These are phyloP conservation scores for Ancistrus triradiatus DNA, from an alignment of 2,113 vertebrate species.

Conservation along the genomic window DNA sequence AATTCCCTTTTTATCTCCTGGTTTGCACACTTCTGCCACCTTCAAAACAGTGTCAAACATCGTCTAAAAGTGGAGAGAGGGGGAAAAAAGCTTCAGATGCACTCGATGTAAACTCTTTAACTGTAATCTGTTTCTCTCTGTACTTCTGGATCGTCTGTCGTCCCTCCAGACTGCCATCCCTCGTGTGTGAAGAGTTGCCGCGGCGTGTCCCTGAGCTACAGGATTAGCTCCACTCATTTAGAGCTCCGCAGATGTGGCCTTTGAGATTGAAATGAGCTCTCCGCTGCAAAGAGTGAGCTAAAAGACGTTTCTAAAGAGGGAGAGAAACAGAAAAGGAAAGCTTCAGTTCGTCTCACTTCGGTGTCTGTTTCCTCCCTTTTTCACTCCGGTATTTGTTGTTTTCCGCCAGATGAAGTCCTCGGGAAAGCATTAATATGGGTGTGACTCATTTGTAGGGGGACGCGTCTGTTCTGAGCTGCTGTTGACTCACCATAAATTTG, in stretches of 20 bases:
- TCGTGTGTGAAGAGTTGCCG: slow-evolving; percentile 23
- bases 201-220: slow-evolving; percentile 49
- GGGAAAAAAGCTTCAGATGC: slow-evolving; percentile 21
- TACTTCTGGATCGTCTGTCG: slow-evolving; percentile 16
- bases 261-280: slow-evolving; percentile 76
- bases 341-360: background rate
- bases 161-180: slow-evolving; percentile 28
- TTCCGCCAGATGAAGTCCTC: background rate
- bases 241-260: slow-evolving; percentile 72
- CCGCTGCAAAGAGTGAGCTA: slow-evolving; percentile 62
- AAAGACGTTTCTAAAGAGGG: slow-evolving; percentile 56
- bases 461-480: too few relatives aligned
- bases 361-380: slow-evolving; percentile 7
- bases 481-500: background rate
- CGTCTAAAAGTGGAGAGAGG: background rate
- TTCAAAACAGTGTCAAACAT: background rate
- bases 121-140: slow-evolving; percentile 31
- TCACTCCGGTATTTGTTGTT: background rate
- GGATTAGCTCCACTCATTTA: slow-evolving; percentile 72
- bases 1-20: background rate
- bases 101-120: slow-evolving; percentile 26
- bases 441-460: slow-evolving; percentile 1
- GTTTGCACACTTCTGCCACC: slow-evolving; percentile 9
- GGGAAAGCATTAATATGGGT: background rate
- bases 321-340: slow-evolving; percentile 37